Base-by-base conservation (phyloP, 2,797 vertebrate genomes). In the Danio albolineatus region DNA sequence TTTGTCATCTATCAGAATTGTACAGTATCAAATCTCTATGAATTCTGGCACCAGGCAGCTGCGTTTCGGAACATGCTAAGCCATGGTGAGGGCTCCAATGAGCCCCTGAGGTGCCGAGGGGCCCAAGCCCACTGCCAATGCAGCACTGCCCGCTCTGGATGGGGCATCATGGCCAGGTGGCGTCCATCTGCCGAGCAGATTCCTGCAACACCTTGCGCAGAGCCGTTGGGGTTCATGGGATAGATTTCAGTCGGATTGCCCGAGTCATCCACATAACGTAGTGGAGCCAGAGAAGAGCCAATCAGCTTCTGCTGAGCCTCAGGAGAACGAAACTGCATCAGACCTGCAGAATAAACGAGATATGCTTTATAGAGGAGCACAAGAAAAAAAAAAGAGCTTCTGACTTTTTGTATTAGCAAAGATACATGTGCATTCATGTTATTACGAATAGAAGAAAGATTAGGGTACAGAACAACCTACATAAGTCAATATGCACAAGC, bases 81-180 rank as follows among this genome's bases (percentile, higher is more conserved):
- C 97, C 97, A 98, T 0, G 96, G 96, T 0, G 94, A 96, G 0
- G 90, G 85, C 1, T 84, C 75, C 28, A 95, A 89, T 0, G 90
- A 89, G 6, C 85, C 41, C 6, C 92, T 91, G 81, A 95, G 88
- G 1, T 88, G 84, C 17, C 85, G 83, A 0, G 96, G 96, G 16
- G 92, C 92, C 96, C 96, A 98, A 0, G 96, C 90, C 97, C 97
- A 98, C 88, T 98, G 97, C 97, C 97, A 98, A 17, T 88, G 86
- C 51, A 95, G 86, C 64, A 96, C 95, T 5, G 94, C 93, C n/a
- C 97, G 93, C 90, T 98, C 96, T 0, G 97, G 97, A 83, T 98
- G 97, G 0, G 97, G 97, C 97, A 98, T 98, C 89, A 96, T 90
- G 61, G 96, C 96, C 81, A 98, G 86, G 87, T 98, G 97, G 38